Evolutionary conservation across 1,140 invertebrate species (phyloP).

Genomic region (Heterodera schachtii): DNA sequence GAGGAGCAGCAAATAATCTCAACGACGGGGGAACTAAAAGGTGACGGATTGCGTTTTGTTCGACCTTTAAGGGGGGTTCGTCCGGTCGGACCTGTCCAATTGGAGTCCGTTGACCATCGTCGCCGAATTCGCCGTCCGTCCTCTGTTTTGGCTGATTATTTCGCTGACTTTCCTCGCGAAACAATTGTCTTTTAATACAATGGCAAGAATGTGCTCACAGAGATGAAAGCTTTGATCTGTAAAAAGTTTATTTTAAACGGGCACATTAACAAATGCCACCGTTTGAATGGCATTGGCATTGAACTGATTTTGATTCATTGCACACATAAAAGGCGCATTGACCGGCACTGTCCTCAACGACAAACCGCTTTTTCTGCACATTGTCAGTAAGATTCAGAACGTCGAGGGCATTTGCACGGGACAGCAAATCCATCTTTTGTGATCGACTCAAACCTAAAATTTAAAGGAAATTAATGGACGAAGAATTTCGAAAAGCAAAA

Average conservation of each 20-base stretch:
- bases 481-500: neutral
- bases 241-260: neutral
- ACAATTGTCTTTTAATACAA: constrained; percentile 16
- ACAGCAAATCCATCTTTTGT: constrained; percentile 31
- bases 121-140: neutral
- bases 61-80: neutral
- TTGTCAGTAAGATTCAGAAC: constrained; percentile 13
- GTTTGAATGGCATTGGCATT: constrained; percentile 25
- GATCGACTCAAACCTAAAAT: constrained; percentile 19
- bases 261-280: neutral
- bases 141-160: constrained; percentile 4
- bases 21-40: constrained; percentile 18
- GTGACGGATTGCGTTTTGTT: neutral
- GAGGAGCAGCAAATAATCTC: constrained; percentile 29
- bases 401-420: constrained; percentile 25
- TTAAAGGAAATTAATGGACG: neutral
- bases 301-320: neutral
- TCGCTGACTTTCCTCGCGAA: constrained; percentile 24
- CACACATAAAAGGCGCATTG: constrained; percentile 14
- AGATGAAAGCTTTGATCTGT: neutral
- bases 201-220: constrained; percentile 25
- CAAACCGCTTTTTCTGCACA: neutral
- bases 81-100: constrained; percentile 12
- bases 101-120: constrained; percentile 24
- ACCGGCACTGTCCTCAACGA: neutral